A percentile compares a stretch with the other conserved stretches of the same genome.
Evolutionary conservation across 2,113 vertebrate genomes (phyloP).

Genomic region (Lophochroa leadbeateri): DNA sequence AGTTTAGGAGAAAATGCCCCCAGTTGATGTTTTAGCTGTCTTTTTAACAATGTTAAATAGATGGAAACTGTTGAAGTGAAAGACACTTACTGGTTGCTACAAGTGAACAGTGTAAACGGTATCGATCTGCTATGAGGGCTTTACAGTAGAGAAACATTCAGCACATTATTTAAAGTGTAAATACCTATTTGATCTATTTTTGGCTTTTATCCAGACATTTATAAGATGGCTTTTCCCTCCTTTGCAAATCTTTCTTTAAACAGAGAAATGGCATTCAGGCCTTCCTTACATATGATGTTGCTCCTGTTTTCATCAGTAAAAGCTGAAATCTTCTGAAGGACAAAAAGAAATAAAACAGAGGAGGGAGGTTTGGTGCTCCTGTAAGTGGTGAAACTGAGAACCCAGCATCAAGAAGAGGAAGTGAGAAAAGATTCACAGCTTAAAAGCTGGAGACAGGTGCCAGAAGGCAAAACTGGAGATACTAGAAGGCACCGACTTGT

Average conservation of each 20-base stretch:
- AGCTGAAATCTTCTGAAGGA: not conserved
- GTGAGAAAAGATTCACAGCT: conserved; percentile 11
- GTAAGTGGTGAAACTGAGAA: not conserved
- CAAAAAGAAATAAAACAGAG: not conserved
- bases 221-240: not conserved
- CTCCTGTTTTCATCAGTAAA: conserved; percentile 39
- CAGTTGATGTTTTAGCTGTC: conserved; percentile 56
- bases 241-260: conserved; percentile 37
- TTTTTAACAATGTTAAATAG: conserved; percentile 72
- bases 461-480: not conserved
- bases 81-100: conserved; percentile 58
- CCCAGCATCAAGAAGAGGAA: conserved; percentile 6
- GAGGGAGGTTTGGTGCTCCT: not conserved
- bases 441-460: not conserved
- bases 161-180: conserved; percentile 71
- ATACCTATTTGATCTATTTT: conserved; percentile 66
- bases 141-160: conserved; percentile 58
- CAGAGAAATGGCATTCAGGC: not conserved
- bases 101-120: conserved; percentile 65
- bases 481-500: not conserved
- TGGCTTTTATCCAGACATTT: conserved; percentile 13
- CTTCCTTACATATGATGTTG: not conserved
- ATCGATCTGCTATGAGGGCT: conserved; percentile 70
- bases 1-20: conserved; percentile 60
- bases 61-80: conserved; percentile 61